These are phyloP conservation scores for Eupithecia exiguata DNA, from an alignment of 2,888 invertebrate genomes.

Conservation along the genomic window DNA sequence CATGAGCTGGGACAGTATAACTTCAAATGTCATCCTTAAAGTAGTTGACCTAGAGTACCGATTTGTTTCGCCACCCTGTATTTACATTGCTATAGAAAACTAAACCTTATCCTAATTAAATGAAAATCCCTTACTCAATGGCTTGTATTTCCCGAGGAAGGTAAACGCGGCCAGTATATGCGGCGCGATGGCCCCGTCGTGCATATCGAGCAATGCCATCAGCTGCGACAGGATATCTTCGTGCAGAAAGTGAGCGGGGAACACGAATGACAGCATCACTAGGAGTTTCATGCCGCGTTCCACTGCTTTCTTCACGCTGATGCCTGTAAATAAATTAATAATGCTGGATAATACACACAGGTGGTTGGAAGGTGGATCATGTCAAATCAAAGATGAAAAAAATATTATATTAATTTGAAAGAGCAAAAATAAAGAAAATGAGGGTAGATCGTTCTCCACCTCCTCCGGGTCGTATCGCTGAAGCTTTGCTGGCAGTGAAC, in stretches of 20 bases:
- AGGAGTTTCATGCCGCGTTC: slow-evolving; percentile 95
- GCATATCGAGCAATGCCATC: slow-evolving; percentile 89
- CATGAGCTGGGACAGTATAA: slow-evolving; percentile 90
- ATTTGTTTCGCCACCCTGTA: background rate
- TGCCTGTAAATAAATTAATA: slow-evolving; percentile 80
- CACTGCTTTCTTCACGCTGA: slow-evolving; percentile 91
- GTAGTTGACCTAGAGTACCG: background rate
- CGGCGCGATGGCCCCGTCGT: slow-evolving; percentile 91
- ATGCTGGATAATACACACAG: too few species aligned
- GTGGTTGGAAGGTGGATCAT: too few species aligned
- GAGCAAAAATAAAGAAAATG: too few species aligned
- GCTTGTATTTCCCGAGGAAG: slow-evolving; percentile 93
- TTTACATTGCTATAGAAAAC: background rate
- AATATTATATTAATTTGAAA: background rate
- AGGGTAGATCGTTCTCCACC: too few species aligned
- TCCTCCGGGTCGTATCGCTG: too few species aligned
- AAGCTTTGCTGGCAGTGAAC: too few species aligned
- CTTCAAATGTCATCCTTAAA: slow-evolving; percentile 70
- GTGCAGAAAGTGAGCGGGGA: slow-evolving; percentile 96
- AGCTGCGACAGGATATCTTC: slow-evolving; percentile 91
- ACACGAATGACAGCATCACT: slow-evolving; percentile 95
- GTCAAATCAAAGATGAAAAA: too few species aligned
- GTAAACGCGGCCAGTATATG: slow-evolving; percentile 92
- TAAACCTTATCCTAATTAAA: background rate
- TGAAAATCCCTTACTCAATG: slow-evolving; percentile 84